Evolutionary conservation across 2,888 invertebrate species (phyloP), one percentile per base, ranked within the genome.

Genomic region (Epirrhoe tristata): DNA sequence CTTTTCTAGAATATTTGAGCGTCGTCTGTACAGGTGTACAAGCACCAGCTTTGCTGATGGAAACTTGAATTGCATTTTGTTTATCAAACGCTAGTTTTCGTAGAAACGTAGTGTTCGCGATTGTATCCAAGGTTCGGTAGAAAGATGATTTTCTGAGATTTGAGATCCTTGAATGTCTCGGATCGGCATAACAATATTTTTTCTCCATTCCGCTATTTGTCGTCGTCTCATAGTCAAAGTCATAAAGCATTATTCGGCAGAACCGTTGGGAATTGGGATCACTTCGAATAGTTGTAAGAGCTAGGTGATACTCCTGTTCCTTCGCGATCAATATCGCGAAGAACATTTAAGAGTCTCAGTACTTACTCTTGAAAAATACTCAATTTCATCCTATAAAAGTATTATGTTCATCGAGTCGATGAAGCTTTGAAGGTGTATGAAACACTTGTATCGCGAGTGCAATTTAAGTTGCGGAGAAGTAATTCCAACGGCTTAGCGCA

Each of bases 401-500:
- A 12, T 16, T 48, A 3, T 36, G 36, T 48, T 14, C 48, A 48
- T 48, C 16, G 48, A 54, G 54, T 48, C 24, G 56, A 51, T 56
- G 31, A 36, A 56, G 24, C 62, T 43, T 34, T n/a, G 10, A 53
- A 58, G 61, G 14, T 54, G 24, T 58, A 46, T 62, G 53, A 55
- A 67, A 62, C 66, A 58, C 66, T 66, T 61, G 52, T 50, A 17
- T 54, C 61, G 61, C 57, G 62, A 58, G 43, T 63, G 66, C 59
- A 67, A 67, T 67, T 59, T 63, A 67, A 67, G 63, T 67, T 63
- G 63, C 31, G 63, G 50, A 10, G 61, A 58, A 63, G 63, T 63
- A 63, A 67, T 63, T 67, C 52, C 58, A 63, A 52, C 55, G 36
- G 59, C 54, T 67, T 53, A 59, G 34, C 55, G 48, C 63, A 63